phyloP scores from a whole-genome alignment of 2,113 vertebrate genomes.

The Falco punctatus region DNA sequence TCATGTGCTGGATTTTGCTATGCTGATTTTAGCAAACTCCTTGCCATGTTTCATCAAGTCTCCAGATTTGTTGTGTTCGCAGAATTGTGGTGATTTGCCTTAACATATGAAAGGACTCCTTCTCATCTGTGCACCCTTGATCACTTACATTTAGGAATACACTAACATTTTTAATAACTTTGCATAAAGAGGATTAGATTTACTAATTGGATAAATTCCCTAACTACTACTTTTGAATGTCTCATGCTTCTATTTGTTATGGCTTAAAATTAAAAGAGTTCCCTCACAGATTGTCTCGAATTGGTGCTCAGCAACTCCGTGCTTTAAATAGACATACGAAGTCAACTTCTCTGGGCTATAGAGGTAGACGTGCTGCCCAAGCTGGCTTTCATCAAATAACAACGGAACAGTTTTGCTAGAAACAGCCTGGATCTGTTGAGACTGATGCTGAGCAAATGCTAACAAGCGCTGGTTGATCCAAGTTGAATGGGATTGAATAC shows the following conservation, averaged over 20 bases:
- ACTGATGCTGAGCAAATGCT: not conserved
- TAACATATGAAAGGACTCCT: not conserved
- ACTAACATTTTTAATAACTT: not conserved
- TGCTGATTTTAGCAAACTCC: not conserved
- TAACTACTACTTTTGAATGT: not conserved
- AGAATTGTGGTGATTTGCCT: not conserved
- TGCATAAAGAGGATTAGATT: not conserved
- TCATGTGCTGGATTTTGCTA: not conserved
- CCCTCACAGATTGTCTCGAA: not conserved
- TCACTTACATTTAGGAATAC: not conserved
- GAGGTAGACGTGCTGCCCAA: not conserved
- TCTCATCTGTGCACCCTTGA: not conserved
- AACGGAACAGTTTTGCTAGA: not conserved
- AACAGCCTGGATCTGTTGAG: conserved; percentile 2
- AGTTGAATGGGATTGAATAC: not conserved
- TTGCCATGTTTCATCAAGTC: not conserved
- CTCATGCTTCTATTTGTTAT: not conserved
- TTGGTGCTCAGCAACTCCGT: not conserved
- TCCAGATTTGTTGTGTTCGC: not conserved
- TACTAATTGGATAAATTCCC: not conserved
- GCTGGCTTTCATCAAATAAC: not conserved
- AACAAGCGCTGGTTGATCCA: not conserved
- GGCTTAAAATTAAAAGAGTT: not conserved
- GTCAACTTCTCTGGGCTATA: not conserved
- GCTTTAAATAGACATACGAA: not conserved